These are phyloP conservation scores for Phrynocephalus forsythii DNA, from an alignment of 2,797 vertebrate genomes.

Conservation along the genomic window DNA sequence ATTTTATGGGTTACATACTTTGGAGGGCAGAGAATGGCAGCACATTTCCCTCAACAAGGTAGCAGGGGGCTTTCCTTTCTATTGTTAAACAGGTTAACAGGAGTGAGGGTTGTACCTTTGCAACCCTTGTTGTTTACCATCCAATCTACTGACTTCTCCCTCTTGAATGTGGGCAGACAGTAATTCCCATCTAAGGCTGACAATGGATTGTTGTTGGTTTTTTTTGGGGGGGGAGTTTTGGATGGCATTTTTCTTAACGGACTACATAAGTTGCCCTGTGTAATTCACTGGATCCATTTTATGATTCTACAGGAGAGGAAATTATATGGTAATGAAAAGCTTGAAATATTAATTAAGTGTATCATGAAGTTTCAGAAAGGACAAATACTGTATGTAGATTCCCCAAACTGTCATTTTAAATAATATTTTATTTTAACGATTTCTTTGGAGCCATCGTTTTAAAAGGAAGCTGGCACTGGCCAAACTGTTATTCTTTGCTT, in stretches of 20 bases:
- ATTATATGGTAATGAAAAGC: constrained; percentile 39
- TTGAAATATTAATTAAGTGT: constrained; percentile 44
- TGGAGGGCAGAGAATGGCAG: no score
- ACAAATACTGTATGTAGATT: constrained; percentile 40
- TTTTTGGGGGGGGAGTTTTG: no score
- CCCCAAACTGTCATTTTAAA: constrained; percentile 31
- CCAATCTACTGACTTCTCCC: neutral
- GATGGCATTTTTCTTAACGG: constrained; percentile 25
- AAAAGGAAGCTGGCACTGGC: constrained; percentile 23
- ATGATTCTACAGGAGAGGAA: constrained; percentile 30
- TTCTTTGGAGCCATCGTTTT: constrained; percentile 42
- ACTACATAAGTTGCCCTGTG: neutral
- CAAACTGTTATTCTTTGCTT: constrained; percentile 33
- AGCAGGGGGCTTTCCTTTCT: no score
- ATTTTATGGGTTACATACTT: neutral
- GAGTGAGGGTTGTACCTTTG: neutral
- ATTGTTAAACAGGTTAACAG: no score
- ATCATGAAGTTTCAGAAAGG: constrained; percentile 51
- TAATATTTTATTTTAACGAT: constrained; percentile 37
- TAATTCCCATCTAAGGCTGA: neutral
- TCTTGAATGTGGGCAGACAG: neutral
- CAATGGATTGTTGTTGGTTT: neutral
- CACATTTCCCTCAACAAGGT: no score
- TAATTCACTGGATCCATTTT: constrained; percentile 27
- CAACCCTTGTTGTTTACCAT: neutral